Conservation (phyloP, 92 coral and sea anemone genomes). For the Porites lobata region DNA sequence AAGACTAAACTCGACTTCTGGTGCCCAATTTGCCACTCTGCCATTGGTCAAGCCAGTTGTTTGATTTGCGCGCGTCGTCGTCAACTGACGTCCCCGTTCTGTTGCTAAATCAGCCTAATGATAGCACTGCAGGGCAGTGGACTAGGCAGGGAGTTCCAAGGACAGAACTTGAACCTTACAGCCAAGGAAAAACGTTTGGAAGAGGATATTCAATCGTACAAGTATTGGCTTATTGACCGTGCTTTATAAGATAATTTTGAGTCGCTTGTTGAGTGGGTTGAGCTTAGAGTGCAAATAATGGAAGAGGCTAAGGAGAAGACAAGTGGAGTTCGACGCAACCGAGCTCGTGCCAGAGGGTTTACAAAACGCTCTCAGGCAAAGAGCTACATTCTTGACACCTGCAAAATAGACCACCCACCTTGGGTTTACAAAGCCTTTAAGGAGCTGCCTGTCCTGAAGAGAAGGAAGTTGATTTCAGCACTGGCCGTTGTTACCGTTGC, state of each 20-base stretch:
- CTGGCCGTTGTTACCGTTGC: conserved; percentile 6
- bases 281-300: neutral
- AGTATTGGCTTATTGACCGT: neutral
- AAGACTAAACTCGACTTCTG: no score
- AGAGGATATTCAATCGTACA: neutral
- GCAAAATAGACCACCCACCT: neutral
- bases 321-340: neutral
- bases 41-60: no score
- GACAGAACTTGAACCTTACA: no score
- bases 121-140: neutral
- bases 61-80: no score
- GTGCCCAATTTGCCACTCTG: no score
- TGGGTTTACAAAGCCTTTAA: neutral
- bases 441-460: neutral
- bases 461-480: conserved; percentile 24
- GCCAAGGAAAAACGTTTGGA: neutral
- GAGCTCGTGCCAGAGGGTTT: no score
- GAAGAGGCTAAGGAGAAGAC: neutral
- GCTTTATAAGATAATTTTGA: neutral
- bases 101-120: no score
- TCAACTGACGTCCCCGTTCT: no score
- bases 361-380: no score
- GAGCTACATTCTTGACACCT: no score
- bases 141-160: neutral
- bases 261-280: neutral